Conservation (phyloP, 2,797 vertebrate genomes). For the Peromyscus melanophrys region DNA sequence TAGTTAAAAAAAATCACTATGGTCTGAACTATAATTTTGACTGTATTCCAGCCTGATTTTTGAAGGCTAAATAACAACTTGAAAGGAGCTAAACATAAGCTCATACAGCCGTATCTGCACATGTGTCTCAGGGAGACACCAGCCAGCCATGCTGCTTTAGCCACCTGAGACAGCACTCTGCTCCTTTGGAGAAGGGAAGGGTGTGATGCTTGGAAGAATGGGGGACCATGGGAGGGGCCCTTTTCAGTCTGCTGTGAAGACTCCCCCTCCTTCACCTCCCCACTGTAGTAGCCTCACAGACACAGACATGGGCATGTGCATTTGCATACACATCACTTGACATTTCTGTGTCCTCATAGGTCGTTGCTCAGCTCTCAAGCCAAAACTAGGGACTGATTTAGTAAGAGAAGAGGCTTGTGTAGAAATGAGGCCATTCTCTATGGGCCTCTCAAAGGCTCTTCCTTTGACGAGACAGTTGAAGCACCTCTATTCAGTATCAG, state of each 20-base stretch:
- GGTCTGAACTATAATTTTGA: neutral
- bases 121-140: neutral
- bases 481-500: neutral
- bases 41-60: conserved; percentile 15
- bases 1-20: neutral
- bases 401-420: neutral
- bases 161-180: too few relatives aligned
- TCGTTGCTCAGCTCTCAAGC: neutral
- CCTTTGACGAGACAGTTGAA: neutral
- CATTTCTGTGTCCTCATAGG: neutral
- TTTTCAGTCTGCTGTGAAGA: neutral
- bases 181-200: neutral
- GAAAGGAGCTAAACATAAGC: neutral
- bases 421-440: neutral
- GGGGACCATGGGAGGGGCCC: neutral
- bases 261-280: too few relatives aligned
- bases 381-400: neutral
- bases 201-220: neutral
- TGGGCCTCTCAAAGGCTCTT: neutral
- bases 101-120: neutral
- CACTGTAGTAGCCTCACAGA: neutral
- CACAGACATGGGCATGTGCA: accelerated
- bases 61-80: neutral
- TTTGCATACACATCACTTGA: accelerated
- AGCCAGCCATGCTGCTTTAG: neutral